These are phyloP conservation scores for Dromaius novaehollandiae DNA, from an alignment of 2,113 vertebrate species.

Conservation along the genomic window DNA sequence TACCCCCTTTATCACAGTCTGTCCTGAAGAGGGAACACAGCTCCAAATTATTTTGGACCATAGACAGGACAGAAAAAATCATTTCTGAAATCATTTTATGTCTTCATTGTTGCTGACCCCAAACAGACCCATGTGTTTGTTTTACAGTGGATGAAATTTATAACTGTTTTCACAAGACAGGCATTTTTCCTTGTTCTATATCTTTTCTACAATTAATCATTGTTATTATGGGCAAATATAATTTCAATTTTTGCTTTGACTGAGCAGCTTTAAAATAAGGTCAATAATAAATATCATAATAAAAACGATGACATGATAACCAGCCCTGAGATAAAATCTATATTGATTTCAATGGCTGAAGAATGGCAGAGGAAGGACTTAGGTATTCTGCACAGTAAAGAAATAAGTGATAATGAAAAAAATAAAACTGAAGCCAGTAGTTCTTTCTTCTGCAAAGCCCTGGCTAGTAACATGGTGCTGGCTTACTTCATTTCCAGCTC, in stretches of 20 bases:
- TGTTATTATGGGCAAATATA: background rate
- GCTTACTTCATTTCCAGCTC: conserved; percentile 54
- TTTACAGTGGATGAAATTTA: background rate
- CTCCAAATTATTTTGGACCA: background rate
- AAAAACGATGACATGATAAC: background rate
- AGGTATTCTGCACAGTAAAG: background rate
- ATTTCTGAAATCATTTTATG: background rate
- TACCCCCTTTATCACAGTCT: background rate
- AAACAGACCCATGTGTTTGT: background rate
- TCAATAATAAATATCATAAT: background rate
- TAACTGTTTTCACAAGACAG: background rate
- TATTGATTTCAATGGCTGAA: background rate
- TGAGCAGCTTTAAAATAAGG: background rate
- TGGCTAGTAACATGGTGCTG: conserved; percentile 2
- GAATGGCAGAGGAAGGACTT: background rate
- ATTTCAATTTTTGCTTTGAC: background rate
- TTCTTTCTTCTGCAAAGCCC: background rate
- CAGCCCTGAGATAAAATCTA: background rate
- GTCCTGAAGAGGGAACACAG: background rate
- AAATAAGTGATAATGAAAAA: background rate
- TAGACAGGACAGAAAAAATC: background rate
- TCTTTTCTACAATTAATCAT: background rate
- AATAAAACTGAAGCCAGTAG: background rate
- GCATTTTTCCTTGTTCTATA: background rate
- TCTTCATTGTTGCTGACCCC: background rate